Percentiles rank a stretch among this genome's conserved stretches.
Evolutionary conservation across 2,113 vertebrate genomes (phyloP).

Genomic region (Silurus glanis): DNA sequence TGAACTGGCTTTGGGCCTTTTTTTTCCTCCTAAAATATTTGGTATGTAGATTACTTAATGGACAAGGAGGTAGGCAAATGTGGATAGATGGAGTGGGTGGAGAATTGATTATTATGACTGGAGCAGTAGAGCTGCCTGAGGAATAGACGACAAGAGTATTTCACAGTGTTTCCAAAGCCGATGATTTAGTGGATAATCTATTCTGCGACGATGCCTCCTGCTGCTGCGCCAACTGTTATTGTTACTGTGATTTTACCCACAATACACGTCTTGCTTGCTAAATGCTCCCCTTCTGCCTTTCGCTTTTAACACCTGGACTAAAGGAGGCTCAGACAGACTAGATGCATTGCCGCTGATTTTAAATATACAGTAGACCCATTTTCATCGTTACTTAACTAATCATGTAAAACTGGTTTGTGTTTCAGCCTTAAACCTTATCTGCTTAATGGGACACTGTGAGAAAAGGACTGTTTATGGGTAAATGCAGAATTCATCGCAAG

Average conservation of each 20-base stretch:
- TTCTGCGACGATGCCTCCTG: slow-evolving; percentile 67
- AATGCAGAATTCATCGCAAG: neutral
- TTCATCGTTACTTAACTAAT: neutral
- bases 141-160: neutral
- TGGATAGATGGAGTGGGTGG: neutral
- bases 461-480: neutral
- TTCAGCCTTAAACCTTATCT: neutral
- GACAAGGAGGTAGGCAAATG: neutral
- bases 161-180: slow-evolving; percentile 24
- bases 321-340: slow-evolving; percentile 11
- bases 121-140: neutral
- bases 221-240: slow-evolving; percentile 73
- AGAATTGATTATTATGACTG: neutral
- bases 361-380: slow-evolving; percentile 13
- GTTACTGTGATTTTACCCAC: slow-evolving; percentile 47
- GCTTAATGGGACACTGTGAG: neutral
- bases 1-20: neutral
- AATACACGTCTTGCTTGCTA: slow-evolving; percentile 15
- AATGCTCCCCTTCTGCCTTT: neutral
- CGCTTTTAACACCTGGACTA: neutral
- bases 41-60: neutral
- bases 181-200: slow-evolving; percentile 67
- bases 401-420: neutral
- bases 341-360: slow-evolving; percentile 9
- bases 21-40: neutral